Evolutionary conservation across 35 echinoderm and acorn worm species (phyloP), one percentile per base, ranked within the genome.

Genomic region (Apostichopus japonicus): DNA sequence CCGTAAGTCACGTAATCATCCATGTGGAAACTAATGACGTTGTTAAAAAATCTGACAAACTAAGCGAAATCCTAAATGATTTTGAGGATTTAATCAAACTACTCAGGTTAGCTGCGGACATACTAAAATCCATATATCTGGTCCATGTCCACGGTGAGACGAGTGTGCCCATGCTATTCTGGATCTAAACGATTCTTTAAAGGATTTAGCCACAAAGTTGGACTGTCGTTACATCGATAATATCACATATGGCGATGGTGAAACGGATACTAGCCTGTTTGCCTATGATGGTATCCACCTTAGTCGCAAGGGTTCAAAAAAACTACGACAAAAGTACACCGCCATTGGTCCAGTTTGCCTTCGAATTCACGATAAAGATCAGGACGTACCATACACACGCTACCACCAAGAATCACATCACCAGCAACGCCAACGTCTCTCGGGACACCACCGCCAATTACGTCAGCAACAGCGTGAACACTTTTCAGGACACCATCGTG

Each of bases 91-190:
- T 27, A 27, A 27, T 27, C 25, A 27, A 27, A 27, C 25, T 27
- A 27, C 25, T 27, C 25, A 27, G 25, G 25, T 27, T 27, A 27
- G 25, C 25, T 27, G 25, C 25, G 25, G 25, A 27, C 25, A 27
- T 27, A 27, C 25, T 27, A 1, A 27, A 27, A 27, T 27, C 25
- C 25, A 27, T 27, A 27, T 27, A 27, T 86, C 83, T 5, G 53
- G 83, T 6, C 54, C 54, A 86, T 86, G 83, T 54, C 83, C n/a
- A n/a, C n/a, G n/a, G 54, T 23, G 83, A 2, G 83, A 86, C 54
- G 25, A 56, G 21, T 55, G 10, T 55, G 10, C 21, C 19, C 7
- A 44, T 23, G 14, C 33, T 17, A 86, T 86, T 56, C 8, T 6
- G 5, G 83, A 86, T 10, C 19, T 86, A 19, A 86, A 86, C 54